A percentile compares a stretch with the other conserved stretches of the same genome.
Evolutionary conservation across 2,888 invertebrate species (phyloP).

Genomic region (Melanotus villosus): DNA sequence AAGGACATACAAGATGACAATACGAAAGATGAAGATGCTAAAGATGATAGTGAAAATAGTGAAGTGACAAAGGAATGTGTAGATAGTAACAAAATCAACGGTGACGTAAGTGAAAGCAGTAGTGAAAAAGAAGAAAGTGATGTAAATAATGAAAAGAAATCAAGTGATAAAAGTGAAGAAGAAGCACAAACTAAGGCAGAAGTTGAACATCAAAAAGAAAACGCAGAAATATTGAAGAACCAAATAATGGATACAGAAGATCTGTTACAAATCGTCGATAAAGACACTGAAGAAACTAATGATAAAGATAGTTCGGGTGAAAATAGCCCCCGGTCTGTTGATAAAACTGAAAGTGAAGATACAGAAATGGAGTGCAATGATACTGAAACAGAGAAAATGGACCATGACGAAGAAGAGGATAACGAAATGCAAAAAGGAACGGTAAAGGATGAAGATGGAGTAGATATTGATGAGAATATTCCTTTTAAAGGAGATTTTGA

Average conservation of each 20-base stretch:
- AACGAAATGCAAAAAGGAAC: constrained; percentile 43
- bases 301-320: constrained; percentile 27
- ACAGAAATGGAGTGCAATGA: constrained; percentile 51
- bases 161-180: neutral
- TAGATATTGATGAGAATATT: constrained; percentile 57
- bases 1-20: neutral
- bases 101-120: neutral
- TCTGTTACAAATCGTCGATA: constrained; percentile 48
- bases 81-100: neutral
- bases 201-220: constrained; percentile 52
- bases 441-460: constrained; percentile 50
- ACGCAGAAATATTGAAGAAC: constrained; percentile 40
- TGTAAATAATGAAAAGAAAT: neutral
- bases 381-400: constrained; percentile 60
- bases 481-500: constrained; percentile 23
- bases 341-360: constrained; percentile 32
- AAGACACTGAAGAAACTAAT: constrained; percentile 40
- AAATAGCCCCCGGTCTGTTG: constrained; percentile 12
- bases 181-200: neutral
- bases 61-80: neutral
- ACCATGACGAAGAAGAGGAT: constrained; percentile 51
- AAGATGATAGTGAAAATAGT: constrained; percentile 7
- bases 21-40: neutral
- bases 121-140: neutral
- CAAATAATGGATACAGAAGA: constrained; percentile 48